Percentiles rank a stretch among this genome's conserved stretches.
Conservation (phyloP, 2,113 vertebrate genomes). For the Phasianus colchicus region DNA sequence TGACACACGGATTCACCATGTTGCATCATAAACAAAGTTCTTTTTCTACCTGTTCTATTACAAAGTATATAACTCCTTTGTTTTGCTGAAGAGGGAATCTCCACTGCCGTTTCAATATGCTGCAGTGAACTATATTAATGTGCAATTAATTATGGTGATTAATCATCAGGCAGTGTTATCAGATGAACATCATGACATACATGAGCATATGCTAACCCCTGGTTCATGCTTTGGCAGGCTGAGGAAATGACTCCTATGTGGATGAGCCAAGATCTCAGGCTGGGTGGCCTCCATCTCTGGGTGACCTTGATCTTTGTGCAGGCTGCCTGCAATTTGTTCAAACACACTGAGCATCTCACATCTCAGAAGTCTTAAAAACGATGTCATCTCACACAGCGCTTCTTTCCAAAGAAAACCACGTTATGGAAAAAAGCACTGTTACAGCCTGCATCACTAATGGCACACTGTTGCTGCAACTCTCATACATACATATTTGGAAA, state of each 20-base stretch:
- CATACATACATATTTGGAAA: neutral
- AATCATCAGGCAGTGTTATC: conserved; percentile 66
- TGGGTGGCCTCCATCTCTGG: conserved; percentile 63
- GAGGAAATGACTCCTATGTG: conserved; percentile 41
- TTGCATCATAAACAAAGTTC: neutral
- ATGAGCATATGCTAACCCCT: conserved; percentile 30
- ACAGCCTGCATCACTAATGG: neutral
- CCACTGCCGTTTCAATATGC: conserved; percentile 11
- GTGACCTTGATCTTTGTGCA: conserved; percentile 10
- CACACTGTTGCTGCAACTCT: neutral
- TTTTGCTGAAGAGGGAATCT: conserved; percentile 32
- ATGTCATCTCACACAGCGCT: neutral
- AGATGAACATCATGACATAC: conserved; percentile 61
- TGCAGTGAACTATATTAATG: conserved; percentile 37
- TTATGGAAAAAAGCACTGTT: neutral
- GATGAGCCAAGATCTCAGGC: conserved; percentile 56
- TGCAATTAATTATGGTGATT: conserved; percentile 64
- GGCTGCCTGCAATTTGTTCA: neutral
- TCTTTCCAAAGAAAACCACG: conserved; percentile 20
- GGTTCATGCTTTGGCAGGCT: conserved; percentile 69
- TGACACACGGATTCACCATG: neutral
- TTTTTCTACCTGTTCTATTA: neutral
- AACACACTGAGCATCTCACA: neutral
- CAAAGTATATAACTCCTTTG: neutral
- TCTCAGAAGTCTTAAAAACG: neutral